These are phyloP conservation scores for Argynnis bischoffii DNA, from an alignment of 2,888 invertebrate genomes.

Conservation along the genomic window DNA sequence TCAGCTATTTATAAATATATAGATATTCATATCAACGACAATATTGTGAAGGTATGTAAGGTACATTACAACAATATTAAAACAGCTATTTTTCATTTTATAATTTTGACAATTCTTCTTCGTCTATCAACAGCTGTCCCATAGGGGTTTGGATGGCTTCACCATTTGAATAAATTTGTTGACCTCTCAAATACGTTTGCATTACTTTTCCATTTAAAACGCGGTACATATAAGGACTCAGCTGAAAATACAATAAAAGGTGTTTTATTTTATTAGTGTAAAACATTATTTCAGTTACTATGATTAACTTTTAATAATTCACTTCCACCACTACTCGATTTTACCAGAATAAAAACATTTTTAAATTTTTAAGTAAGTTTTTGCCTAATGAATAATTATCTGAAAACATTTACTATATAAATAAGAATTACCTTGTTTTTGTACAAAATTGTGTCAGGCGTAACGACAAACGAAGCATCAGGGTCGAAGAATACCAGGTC, in stretches of 20 bases:
- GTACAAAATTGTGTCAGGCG: conserved; percentile 81
- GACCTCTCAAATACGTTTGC: conserved; percentile 85
- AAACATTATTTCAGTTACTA: not conserved
- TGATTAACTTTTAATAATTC: not conserved
- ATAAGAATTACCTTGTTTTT: conserved; percentile 83
- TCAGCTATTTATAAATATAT: too few species aligned
- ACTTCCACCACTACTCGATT: too few species aligned
- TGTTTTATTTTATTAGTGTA: not conserved
- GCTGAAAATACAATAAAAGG: conserved; percentile 60
- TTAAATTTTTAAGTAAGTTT: not conserved
- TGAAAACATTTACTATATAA: not conserved
- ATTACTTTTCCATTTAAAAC: conserved; percentile 84
- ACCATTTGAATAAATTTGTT: conserved; percentile 80
- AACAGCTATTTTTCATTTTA: not conserved
- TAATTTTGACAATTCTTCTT: conserved; percentile 27
- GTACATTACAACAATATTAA: not conserved
- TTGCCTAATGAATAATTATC: not conserved
- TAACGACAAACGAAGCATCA: conserved; percentile 82
- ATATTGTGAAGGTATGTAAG: not conserved
- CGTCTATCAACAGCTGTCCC: conserved; percentile 71
- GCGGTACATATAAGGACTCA: conserved; percentile 86
- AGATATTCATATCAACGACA: too few species aligned
- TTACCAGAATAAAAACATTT: too few species aligned
- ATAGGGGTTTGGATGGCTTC: conserved; percentile 60
- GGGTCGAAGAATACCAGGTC: conserved; percentile 89